Percentiles rank a stretch among this genome's conserved stretches.
These are phyloP conservation scores for Bungarus multicinctus DNA, from an alignment of 2,113 vertebrate species.

Conservation along the genomic window DNA sequence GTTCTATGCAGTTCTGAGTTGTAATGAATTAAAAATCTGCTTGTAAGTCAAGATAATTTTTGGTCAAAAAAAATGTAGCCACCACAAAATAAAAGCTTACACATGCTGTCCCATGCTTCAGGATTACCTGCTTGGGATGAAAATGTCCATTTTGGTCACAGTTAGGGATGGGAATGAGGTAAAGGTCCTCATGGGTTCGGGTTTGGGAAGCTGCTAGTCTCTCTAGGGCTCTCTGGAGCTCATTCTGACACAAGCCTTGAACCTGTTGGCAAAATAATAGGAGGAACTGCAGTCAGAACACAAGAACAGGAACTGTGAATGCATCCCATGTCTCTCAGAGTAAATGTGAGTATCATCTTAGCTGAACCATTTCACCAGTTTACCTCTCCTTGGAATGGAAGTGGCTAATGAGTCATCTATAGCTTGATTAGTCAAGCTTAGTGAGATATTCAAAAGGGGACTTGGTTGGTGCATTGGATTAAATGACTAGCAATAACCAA, in stretches of 20 bases:
- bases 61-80: background rate
- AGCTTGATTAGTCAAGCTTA: background rate
- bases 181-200: constrained; percentile 87
- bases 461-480: background rate
- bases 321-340: background rate
- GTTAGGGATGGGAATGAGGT: constrained; percentile 91
- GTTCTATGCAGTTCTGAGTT: background rate
- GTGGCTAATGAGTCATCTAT: background rate
- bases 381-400: background rate
- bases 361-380: background rate
- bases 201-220: constrained; percentile 81
- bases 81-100: background rate
- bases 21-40: background rate
- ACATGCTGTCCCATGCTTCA: background rate
- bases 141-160: constrained; percentile 92
- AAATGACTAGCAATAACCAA: background rate
- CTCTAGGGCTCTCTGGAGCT: constrained; percentile 86
- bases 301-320: background rate
- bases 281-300: background rate
- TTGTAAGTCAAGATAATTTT: background rate
- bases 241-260: constrained; percentile 87
- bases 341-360: background rate
- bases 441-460: background rate
- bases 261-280: constrained; percentile 30
- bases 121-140: constrained; percentile 86